Evolutionary conservation across 2,113 vertebrate species (phyloP), one percentile per base, ranked within the genome.

Genomic region (Malurus alboscapulatus): DNA sequence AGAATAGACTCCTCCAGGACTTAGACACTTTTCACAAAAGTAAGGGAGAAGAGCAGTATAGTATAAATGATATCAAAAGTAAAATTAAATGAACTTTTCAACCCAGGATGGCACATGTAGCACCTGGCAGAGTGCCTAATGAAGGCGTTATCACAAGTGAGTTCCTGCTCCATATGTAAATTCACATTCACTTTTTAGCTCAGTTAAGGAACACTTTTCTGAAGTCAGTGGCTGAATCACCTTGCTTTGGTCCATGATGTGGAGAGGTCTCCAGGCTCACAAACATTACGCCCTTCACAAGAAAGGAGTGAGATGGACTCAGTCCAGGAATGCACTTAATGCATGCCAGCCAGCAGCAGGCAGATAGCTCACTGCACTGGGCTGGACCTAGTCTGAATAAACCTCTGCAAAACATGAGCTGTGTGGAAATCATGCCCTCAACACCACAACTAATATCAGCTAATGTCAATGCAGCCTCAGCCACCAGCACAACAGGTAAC

Each of bases 231-330:
- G 29, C 50, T 34, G 3, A 57, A 76, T 50, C 21, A 34, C 17
- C 27, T 54, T 0, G 0, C 36, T 75, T 82, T 40, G 18, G 13
- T 36, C 63, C 71, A 19, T 2, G 1, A 40, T 54, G 17, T 34
- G 45, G 48, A 75, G 40, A 30, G 14, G 36, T 26, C n/a, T 77
- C 42, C 27, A 72, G 68, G 47, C 51, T 88, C 47, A 66, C 32
- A 81, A 36, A 51, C 29, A 67, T 20, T 12, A n/a, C 3, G 7
- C 20, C 9, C 13, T 77, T 66, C 5, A 1, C 50, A 54, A 45
- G 20, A 55, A 30, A 93, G 36, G 48, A 66, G 66, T 73, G 45
- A 53, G 30, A 65, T 15, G 66, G 78, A 25, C 53, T 72, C 38
- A 38, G 38, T 38, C 53, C 48, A 78, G 44, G 27, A 85, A 55